A percentile compares a stretch with the other conserved stretches of the same genome.
phyloP scores from a whole-genome alignment of 2,888 invertebrate genomes.

The Agriopis leucophaearia region DNA sequence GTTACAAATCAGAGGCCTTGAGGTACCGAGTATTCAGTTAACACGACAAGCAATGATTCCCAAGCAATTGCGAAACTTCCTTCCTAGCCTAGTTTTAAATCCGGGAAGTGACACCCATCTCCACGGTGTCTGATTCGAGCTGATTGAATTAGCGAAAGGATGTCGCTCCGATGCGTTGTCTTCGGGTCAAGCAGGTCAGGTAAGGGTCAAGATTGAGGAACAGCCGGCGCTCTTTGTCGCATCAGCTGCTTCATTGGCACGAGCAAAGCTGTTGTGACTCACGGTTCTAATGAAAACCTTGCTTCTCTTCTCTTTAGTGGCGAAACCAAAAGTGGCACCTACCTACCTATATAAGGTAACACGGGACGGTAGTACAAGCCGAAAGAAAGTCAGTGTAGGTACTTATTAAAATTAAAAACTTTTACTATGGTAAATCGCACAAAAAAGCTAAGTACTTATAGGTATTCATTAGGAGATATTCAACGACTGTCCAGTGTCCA shows the following conservation, averaged over 20 bases:
- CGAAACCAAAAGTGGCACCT: too few species aligned
- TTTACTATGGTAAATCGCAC: too few species aligned
- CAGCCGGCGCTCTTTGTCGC: constrained; percentile 62
- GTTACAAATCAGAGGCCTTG: not conserved
- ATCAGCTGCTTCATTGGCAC: constrained; percentile 69
- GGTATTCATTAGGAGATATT: too few species aligned
- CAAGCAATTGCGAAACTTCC: constrained; percentile 12
- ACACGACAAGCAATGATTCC: constrained; percentile 2
- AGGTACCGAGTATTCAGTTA: not conserved
- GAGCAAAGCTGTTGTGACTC: constrained; percentile 60
- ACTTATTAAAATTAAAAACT: too few species aligned
- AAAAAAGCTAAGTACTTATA: too few species aligned
- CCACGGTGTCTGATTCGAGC: constrained; percentile 32
- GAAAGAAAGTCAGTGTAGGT: too few species aligned
- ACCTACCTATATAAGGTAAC: too few species aligned
- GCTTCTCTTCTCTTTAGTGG: too few species aligned
- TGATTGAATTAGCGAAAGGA: constrained; percentile 78
- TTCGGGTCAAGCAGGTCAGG: constrained; percentile 51
- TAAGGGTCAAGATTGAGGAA: constrained; percentile 54
- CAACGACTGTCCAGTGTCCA: too few species aligned
- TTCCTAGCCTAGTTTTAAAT: constrained; percentile 25
- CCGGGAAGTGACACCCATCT: constrained; percentile 53
- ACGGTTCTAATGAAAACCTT: constrained; percentile 39
- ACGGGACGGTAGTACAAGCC: too few species aligned
- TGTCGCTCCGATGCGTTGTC: constrained; percentile 58